Conservation (phyloP, 2,797 vertebrate genomes). For the Carduelis carduelis region DNA sequence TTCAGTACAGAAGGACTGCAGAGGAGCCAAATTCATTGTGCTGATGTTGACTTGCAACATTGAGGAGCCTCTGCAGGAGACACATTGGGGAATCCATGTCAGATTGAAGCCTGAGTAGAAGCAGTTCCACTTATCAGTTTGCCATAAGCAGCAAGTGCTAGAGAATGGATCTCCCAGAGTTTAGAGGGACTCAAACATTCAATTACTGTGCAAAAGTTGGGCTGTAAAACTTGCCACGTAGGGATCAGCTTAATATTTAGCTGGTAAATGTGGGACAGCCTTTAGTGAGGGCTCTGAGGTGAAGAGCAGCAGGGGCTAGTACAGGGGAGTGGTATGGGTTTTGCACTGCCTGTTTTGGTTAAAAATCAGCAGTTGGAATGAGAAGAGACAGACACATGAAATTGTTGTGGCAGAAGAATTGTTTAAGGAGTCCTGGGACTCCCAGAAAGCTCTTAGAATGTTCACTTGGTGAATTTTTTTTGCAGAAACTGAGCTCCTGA, state of each 20-base stretch:
- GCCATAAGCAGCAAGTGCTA: neutral
- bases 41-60: accelerated
- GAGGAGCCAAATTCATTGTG: neutral
- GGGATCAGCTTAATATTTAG: neutral
- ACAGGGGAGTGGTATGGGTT: neutral
- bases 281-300: neutral
- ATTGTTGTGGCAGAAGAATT: neutral
- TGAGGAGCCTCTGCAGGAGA: neutral
- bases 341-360: neutral
- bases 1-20: neutral
- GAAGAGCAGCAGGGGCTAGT: neutral
- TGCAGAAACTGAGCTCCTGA: neutral
- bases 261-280: neutral
- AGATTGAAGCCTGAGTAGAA: neutral
- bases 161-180: neutral
- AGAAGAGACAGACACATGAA: neutral
- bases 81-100: accelerated
- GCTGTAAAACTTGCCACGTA: neutral
- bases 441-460: neutral
- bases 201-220: accelerated
- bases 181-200: neutral
- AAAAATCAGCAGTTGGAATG: neutral
- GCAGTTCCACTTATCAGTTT: neutral
- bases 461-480: neutral
- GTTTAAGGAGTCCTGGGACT: neutral